Conservation (phyloP, 1,140 invertebrate genomes). For the Acromyrmex echinatior region DNA sequence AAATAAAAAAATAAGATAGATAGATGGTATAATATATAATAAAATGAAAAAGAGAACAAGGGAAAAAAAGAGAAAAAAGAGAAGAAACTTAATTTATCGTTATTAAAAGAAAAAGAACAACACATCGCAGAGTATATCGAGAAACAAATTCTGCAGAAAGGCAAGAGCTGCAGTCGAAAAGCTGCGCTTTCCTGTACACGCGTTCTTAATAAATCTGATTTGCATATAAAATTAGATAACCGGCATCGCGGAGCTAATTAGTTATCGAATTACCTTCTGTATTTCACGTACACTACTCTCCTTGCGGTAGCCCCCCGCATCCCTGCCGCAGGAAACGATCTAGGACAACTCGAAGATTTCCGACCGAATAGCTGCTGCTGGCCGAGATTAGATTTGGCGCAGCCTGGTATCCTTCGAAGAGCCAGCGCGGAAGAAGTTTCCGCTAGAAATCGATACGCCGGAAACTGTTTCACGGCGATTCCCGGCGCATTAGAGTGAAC, state of each 20-base stretch:
- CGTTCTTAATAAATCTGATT: constrained; percentile 64
- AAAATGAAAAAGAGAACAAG: background rate
- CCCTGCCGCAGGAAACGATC: constrained; percentile 6
- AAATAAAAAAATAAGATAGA: constrained; percentile 56
- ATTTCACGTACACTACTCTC: constrained; percentile 52
- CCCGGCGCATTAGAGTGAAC: constrained; percentile 13
- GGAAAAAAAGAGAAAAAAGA: background rate
- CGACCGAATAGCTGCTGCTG: constrained; percentile 17
- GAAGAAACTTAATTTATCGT: constrained; percentile 37
- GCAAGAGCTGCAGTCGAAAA: background rate
- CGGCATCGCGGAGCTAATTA: background rate
- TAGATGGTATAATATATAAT: constrained; percentile 15
- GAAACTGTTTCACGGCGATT: constrained; percentile 54
- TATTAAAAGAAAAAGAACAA: constrained; percentile 8
- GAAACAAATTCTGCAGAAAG: background rate
- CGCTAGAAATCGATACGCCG: constrained; percentile 50
- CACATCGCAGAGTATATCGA: background rate
- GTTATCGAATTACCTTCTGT: constrained; percentile 58
- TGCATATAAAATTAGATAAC: constrained; percentile 75
- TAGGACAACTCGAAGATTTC: constrained; percentile 25
- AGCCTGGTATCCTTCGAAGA: constrained; percentile 33
- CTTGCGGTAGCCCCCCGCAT: background rate
- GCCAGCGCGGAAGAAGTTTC: constrained; percentile 44
- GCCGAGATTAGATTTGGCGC: constrained; percentile 49
- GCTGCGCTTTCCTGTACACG: background rate